Base-by-base conservation (phyloP, 2,888 invertebrate genomes). In the Eugnorisma glareosa region DNA sequence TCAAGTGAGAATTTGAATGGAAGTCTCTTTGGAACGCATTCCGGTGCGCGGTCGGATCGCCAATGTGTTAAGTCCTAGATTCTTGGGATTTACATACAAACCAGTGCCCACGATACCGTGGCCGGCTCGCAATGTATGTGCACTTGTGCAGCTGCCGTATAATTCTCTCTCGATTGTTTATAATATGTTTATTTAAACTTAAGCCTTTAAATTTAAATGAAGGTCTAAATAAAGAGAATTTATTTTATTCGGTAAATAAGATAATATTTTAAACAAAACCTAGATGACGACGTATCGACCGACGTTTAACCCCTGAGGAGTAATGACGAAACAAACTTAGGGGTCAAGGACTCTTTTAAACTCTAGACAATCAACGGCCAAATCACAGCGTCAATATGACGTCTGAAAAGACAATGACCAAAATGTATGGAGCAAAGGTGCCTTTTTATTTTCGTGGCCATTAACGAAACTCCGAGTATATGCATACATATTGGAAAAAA, bases 11-110 rank as follows among this genome's bases (percentile, higher is more conserved):
- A 64, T 70, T 69, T n/a, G 54, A 43, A 82, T 31, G 35, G 15
- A 45, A 57, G 69, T 67, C 68, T 54, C 57, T 70, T 64, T 35
- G 68, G 35, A 59, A 73, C 79, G 67, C 73, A 69, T 73, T 63
- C 78, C 54, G 43, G 21, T 43, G 43, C 51, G 67, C 75, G 68
- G 71, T 75, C 24, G 75, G 75, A 83, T 75, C 68, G 68, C 71
- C 83, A 80, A 83, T 80, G 71, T 71, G 84, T 83, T 83, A 83
- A 83, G 75, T 72, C 84, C 82, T 75, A 82, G 82, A 82, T 80
- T 68, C 80, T 72, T 28, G 43, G 75, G 82, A 82, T 82, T 82
- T 83, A 72, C 83, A 82, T 82, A 83, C 75, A 83, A 83, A 82
- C 75, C 82, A 79, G 67, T 83, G 64, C 80, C 64, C 83, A 64